phyloP scores from a whole-genome alignment of 2,888 invertebrate genomes.

The Acanthosepion esculentum region DNA sequence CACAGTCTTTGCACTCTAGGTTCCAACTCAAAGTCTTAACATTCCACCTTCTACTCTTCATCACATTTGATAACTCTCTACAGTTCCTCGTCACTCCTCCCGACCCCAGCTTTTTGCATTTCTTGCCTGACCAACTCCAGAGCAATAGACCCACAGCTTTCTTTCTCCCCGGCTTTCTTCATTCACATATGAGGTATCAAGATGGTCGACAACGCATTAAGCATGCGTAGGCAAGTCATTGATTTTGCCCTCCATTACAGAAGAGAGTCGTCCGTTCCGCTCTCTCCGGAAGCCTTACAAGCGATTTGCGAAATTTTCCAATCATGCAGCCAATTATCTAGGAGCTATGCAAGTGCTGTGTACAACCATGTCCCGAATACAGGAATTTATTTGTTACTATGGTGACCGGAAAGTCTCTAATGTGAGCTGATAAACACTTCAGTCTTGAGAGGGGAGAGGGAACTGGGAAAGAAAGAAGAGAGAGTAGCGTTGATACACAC shows the following conservation, averaged over 20 bases:
- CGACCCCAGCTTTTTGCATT: background rate
- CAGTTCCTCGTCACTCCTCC: background rate
- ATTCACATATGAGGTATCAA: background rate
- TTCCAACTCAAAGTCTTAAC: too few relatives aligned
- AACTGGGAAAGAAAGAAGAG: too few relatives aligned
- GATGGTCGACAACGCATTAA: background rate
- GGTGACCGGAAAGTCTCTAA: background rate
- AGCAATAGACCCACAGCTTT: background rate
- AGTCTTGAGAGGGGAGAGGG: background rate
- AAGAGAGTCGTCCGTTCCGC: background rate
- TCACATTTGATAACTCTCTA: background rate
- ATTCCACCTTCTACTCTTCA: background rate
- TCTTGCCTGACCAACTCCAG: background rate
- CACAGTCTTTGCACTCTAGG: background rate
- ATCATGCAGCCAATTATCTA: background rate
- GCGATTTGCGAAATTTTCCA: constrained; percentile 8
- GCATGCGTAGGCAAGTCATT: background rate
- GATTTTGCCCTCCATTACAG: background rate
- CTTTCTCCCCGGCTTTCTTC: background rate
- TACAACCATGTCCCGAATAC: background rate
- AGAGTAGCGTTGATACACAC: too few relatives aligned
- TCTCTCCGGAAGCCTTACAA: background rate
- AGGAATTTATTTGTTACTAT: background rate
- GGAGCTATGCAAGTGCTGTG: background rate
- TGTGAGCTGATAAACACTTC: background rate